These are phyloP conservation scores for Megamerina dolium DNA, from an alignment of 2,888 invertebrate genomes.

Conservation along the genomic window DNA sequence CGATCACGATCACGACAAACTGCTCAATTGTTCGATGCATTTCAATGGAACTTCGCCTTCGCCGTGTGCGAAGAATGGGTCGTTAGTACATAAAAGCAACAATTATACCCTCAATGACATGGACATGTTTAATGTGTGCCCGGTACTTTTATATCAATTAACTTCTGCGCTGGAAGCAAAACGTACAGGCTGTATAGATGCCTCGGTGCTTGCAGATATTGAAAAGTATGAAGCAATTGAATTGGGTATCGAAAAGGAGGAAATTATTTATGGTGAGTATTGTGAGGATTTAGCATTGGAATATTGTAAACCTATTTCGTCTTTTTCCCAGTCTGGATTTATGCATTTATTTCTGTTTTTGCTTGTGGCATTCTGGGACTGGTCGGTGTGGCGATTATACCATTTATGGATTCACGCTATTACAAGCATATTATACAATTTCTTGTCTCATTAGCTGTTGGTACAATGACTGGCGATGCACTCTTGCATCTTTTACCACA, in stretches of 20 bases:
- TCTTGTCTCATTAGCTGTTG: conserved; percentile 87
- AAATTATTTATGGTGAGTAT: conserved; percentile 33
- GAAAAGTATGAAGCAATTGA: conserved; percentile 23
- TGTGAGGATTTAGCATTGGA: no score
- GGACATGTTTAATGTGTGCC: conserved; percentile 55
- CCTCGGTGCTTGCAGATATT: conserved; percentile 33
- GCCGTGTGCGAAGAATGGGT: conserved; percentile 15
- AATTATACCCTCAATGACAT: conserved; percentile 29
- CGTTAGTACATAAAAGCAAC: background rate
- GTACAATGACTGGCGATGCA: conserved; percentile 87
- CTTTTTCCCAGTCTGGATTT: conserved; percentile 65
- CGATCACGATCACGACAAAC: conserved; percentile 8
- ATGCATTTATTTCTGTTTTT: conserved; percentile 72
- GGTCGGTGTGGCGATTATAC: conserved; percentile 82
- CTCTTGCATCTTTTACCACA: conserved; percentile 87
- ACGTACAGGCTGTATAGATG: conserved; percentile 55
- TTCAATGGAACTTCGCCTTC: conserved; percentile 17
- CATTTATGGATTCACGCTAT: conserved; percentile 80
- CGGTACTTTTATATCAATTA: conserved; percentile 63
- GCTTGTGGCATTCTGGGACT: conserved; percentile 83
- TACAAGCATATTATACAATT: conserved; percentile 88
- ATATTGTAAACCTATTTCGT: no score
- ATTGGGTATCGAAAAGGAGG: conserved; percentile 23
- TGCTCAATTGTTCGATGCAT: conserved; percentile 23
- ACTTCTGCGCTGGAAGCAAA: conserved; percentile 54